Percentiles rank a stretch among this genome's conserved stretches.
Conservation (phyloP, 2,888 invertebrate species). For the Drosophila setosimentum region DNA sequence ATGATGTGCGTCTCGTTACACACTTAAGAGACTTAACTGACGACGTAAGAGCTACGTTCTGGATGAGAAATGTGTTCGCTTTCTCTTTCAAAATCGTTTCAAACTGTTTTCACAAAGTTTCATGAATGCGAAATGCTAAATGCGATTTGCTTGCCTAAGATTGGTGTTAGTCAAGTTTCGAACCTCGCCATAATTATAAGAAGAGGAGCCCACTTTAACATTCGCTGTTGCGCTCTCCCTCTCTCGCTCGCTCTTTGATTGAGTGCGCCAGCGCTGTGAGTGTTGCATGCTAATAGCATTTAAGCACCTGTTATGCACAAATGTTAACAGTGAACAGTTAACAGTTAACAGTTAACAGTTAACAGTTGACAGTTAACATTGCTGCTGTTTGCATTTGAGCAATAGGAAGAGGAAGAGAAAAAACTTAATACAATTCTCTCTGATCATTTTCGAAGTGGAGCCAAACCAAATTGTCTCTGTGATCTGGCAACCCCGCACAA, state of each 20-base stretch:
- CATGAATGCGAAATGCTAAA: background rate
- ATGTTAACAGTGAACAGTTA: constrained; percentile 18
- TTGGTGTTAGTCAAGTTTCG: constrained; percentile 29
- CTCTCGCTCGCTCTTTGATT: background rate
- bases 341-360: constrained; percentile 7
- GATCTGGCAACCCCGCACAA: background rate
- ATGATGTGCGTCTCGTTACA: background rate
- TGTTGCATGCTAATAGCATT: constrained; percentile 36
- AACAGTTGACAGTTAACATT: background rate
- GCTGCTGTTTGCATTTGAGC: background rate
- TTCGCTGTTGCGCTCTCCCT: constrained; percentile 4
- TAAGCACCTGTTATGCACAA: constrained; percentile 34
- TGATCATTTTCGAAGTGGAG: constrained; percentile 13
- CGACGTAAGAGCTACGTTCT: background rate
- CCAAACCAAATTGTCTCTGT: constrained; percentile 1
- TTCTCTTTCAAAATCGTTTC: background rate
- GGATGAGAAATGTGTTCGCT: background rate
- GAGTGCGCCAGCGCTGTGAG: constrained; percentile 36
- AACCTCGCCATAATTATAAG: constrained; percentile 31
- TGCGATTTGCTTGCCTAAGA: background rate
- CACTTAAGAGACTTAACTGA: background rate
- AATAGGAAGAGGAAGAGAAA: background rate
- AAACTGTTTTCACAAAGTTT: background rate
- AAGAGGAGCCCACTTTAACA: constrained; percentile 7
- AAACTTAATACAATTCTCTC: background rate